These are phyloP conservation scores for Falco columbarius DNA, from an alignment of 2,797 vertebrate species.

Conservation along the genomic window DNA sequence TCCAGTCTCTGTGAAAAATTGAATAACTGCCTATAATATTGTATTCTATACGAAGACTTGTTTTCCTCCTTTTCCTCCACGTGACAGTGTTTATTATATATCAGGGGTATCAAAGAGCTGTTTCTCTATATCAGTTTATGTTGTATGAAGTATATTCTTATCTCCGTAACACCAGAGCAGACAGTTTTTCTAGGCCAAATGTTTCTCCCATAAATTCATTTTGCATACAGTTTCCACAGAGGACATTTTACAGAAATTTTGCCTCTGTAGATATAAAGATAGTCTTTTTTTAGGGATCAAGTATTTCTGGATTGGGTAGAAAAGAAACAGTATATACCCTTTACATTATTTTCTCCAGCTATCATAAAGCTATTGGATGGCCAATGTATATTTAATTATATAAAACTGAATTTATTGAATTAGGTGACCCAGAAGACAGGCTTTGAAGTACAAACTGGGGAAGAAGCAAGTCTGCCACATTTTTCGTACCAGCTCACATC, in stretches of 20 bases:
- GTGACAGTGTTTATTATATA: not conserved
- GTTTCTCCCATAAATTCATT: not conserved
- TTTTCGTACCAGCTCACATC: not conserved
- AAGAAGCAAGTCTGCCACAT: not conserved
- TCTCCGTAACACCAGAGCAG: not conserved
- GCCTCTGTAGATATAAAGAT: not conserved
- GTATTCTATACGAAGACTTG: not conserved
- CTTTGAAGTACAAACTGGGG: not conserved
- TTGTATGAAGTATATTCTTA: not conserved
- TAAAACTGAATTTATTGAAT: not conserved
- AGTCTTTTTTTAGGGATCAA: rapidly evolving
- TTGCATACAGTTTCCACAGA: not conserved
- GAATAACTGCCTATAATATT: not conserved
- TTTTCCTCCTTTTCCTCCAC: not conserved
- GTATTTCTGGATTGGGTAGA: not conserved
- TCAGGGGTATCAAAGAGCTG: not conserved
- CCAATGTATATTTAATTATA: not conserved
- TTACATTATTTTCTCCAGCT: not conserved
- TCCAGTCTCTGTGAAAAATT: not conserved
- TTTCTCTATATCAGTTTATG: not conserved
- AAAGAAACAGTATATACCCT: not conserved
- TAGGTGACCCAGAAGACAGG: not conserved
- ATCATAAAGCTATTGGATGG: not conserved
- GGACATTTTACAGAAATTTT: not conserved
- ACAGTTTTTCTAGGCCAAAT: not conserved